Conservation (phyloP, 1,140 invertebrate species). For the Dinothrombium tinctorium region DNA sequence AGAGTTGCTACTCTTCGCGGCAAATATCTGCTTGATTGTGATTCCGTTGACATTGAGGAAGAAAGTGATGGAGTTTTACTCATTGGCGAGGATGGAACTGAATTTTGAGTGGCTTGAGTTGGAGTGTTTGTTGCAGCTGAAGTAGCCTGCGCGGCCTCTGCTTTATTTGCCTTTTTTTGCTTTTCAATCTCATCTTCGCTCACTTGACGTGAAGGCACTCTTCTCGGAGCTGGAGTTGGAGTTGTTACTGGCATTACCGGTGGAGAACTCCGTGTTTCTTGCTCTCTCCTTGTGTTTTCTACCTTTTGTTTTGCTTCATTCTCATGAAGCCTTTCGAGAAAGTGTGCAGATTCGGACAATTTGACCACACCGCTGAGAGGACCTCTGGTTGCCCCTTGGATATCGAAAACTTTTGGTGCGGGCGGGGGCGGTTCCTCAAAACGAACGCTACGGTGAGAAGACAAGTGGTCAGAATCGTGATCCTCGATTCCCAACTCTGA, state of each 20-base stretch:
- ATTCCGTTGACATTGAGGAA: neutral
- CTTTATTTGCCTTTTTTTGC: slow-evolving; percentile 32
- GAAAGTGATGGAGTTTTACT: neutral
- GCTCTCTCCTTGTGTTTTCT: slow-evolving; percentile 19
- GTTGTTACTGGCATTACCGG: neutral
- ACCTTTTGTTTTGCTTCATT: slow-evolving; percentile 41
- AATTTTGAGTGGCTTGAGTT: neutral
- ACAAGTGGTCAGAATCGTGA: slow-evolving; percentile 7
- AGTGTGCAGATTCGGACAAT: slow-evolving; percentile 60
- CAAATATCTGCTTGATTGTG: no score
- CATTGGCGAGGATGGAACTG: neutral
- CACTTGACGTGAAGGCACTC: slow-evolving; percentile 32
- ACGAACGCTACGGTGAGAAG: slow-evolving; percentile 23
- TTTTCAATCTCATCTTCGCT: slow-evolving; percentile 62
- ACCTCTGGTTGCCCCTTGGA: slow-evolving; percentile 61
- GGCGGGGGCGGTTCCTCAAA: slow-evolving; percentile 19
- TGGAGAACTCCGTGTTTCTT: neutral
- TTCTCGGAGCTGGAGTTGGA: slow-evolving; percentile 23
- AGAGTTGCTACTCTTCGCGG: no score
- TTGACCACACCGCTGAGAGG: slow-evolving; percentile 68
- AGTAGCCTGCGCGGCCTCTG: no score
- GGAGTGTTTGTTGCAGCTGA: neutral
- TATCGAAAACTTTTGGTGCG: slow-evolving; percentile 43
- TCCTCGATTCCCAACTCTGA: slow-evolving; percentile 26
- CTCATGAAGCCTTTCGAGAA: slow-evolving; percentile 54